Evolutionary conservation across 1,140 invertebrate genomes (phyloP), one percentile per base, ranked within the genome.

Genomic region (Macrostomum lignano): DNA sequence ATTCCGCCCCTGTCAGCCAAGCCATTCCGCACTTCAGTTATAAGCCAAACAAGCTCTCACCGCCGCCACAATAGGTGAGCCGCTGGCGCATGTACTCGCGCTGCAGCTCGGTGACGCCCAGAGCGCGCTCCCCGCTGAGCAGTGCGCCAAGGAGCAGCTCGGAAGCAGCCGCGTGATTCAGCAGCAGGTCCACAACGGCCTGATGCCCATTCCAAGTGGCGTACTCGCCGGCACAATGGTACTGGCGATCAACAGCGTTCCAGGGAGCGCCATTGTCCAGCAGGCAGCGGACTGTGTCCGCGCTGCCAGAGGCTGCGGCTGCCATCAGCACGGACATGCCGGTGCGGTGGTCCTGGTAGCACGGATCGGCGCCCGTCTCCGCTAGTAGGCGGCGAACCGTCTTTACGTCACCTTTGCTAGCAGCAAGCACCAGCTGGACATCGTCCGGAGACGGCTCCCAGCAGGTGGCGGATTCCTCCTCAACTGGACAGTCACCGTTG

Each of bases 231-330:
- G 32, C 32, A 15, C 32, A 33, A 11, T 17, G 11, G 11, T 33
- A 33, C 20, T 33, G 3, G 9, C 32, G 5, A 33, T 33, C 32
- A 21, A 33, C 32, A 17, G 32, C 32, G 26, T 33, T 33, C 32
- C 32, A 33, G 3, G 32, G 32, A 9, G 32, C 32, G 10, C 32
- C 20, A 11, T 33, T 15, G 14, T 33, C 11, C 4, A 33, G 32
- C 9, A 33, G 20, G 5, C 24, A 5, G 10, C 26, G 20, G 5
- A 33, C 32, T 14, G 26, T 33, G 15, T 33, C 32, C 11, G 4
- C 3, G 20, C n/a, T 11, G n/a, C 32, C 32, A 33, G n/a, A 9
- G 10, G 22, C 32, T 3, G 32, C 32, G 14, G 32, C 32, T 6
- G 19, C 19, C 32, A 33, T 33, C 4, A 33, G n/a, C 3, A 19